phyloP scores from a whole-genome alignment of 1,140 invertebrate species.

The Temnothorax nylanderi region DNA sequence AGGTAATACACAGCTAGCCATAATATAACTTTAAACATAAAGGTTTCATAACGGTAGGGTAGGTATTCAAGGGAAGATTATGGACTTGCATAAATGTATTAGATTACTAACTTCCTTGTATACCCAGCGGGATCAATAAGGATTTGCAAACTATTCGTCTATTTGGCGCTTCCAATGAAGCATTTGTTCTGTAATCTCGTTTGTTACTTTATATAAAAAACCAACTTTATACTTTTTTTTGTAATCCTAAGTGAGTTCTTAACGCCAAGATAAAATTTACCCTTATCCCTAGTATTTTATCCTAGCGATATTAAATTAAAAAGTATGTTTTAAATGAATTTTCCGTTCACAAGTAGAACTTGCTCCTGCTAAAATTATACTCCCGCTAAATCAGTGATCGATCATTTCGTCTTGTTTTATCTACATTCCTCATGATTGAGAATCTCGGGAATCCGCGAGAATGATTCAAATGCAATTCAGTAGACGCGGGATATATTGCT shows the following conservation, averaged over 20 bases:
- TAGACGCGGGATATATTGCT: not conserved
- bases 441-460: not conserved
- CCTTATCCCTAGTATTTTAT: not conserved
- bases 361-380: not conserved
- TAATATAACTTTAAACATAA: constrained; percentile 36
- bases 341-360: not conserved
- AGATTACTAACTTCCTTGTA: constrained; percentile 13
- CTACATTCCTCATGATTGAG: not conserved
- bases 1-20: constrained; percentile 17
- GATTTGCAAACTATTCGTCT: constrained; percentile 12
- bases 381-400: not conserved
- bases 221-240: not conserved
- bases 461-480: not conserved
- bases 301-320: not conserved
- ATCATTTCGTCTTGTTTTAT: not conserved
- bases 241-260: not conserved
- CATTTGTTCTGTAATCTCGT: not conserved
- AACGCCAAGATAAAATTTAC: not conserved
- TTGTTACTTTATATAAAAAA: not conserved
- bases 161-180: not conserved
- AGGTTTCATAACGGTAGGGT: not conserved
- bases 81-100: constrained; percentile 44
- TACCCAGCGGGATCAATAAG: not conserved
- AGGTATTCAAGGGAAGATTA: not conserved
- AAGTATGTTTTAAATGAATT: not conserved